These are phyloP conservation scores for Rhegmatorhina hoffmannsi DNA, from an alignment of 2,113 vertebrate genomes.

Conservation along the genomic window DNA sequence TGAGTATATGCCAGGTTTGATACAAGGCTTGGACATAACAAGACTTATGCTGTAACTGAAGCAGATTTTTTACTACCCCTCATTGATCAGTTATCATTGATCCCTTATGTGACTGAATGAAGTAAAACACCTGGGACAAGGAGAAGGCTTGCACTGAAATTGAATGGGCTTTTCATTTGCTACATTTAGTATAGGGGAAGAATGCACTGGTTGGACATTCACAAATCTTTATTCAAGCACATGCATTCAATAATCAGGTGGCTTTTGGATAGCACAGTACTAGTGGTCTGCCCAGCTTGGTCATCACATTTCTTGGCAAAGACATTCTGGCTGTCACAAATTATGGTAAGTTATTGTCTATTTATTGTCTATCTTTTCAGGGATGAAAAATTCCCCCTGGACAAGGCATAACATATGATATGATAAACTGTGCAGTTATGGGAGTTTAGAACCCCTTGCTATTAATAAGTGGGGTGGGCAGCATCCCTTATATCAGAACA, in stretches of 20 bases:
- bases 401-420: conserved; percentile 17
- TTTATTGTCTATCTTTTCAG: not conserved
- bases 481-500: conserved; percentile 13
- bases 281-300: not conserved
- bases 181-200: not conserved
- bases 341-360: not conserved
- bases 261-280: not conserved
- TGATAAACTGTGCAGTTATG: conserved; percentile 18
- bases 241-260: not conserved
- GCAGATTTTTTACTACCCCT: not conserved
- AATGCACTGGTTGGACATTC: not conserved
- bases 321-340: not conserved
- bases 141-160: not conserved
- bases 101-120: not conserved
- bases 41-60: not conserved
- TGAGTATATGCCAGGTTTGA: not conserved
- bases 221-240: not conserved
- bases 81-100: not conserved
- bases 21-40: not conserved
- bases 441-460: conserved; percentile 40
- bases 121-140: not conserved
- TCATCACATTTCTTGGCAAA: conserved; percentile 5
- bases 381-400: conserved; percentile 8
- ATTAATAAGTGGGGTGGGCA: conserved; percentile 30
- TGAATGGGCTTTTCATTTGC: not conserved